phyloP scores from a whole-genome alignment of 2,888 invertebrate species.

The Mechanitis messenoides region DNA sequence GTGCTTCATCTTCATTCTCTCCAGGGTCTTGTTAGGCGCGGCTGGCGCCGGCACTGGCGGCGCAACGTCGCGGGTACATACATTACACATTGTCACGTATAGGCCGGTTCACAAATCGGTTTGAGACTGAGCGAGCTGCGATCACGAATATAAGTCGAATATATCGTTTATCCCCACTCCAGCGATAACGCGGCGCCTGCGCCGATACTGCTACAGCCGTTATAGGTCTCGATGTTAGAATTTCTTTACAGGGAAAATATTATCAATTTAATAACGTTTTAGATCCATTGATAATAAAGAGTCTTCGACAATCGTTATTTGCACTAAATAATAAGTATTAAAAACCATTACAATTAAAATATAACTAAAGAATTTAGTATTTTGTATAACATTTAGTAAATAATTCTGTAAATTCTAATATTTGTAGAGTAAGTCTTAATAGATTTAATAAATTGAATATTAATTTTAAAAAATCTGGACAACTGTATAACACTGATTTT shows the following conservation, averaged over 20 bases:
- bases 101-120: constrained; percentile 22
- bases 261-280: no score
- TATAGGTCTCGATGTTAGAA: constrained; percentile 14
- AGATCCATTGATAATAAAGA: no score
- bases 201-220: constrained; percentile 31
- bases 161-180: constrained; percentile 50
- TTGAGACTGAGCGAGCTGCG: constrained; percentile 31
- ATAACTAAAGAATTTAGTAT: no score
- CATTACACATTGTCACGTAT: constrained; percentile 57
- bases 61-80: constrained; percentile 58
- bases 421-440: no score
- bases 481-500: no score
- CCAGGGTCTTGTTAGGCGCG: constrained; percentile 42
- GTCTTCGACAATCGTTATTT: no score
- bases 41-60: constrained; percentile 37
- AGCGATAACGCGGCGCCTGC: constrained; percentile 34
- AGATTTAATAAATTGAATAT: no score
- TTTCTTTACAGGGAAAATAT: not conserved
- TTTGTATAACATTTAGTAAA: no score
- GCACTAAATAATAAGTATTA: no score
- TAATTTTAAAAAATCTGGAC: no score
- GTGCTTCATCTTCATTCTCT: constrained; percentile 67
- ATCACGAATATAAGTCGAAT: constrained; percentile 57
- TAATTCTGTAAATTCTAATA: no score
- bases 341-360: no score